Evolutionary conservation across 2,797 vertebrate species (phyloP), one percentile per base, ranked within the genome.

Genomic region (Danionella dracula): DNA sequence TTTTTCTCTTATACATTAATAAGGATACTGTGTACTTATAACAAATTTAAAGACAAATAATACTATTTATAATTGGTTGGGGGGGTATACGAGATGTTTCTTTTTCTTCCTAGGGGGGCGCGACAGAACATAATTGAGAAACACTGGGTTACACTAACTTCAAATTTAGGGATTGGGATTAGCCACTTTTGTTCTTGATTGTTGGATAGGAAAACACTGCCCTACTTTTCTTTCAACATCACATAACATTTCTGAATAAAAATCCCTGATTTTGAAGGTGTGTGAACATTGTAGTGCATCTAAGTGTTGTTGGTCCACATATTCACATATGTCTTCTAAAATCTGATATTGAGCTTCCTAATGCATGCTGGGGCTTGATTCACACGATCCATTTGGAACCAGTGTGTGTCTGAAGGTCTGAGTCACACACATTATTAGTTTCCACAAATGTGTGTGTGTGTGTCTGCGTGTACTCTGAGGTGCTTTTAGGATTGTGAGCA

Each of bases 281-380:
- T 60, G 5, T 63, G 21, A 15, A 38, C 38, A 35, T 62, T 8
- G 7, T 12, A 50, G 21, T 40, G 8, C 17, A 13, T 21, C 17
- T 32, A 27, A 15, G 27, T 27, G 61, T 54, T 32, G 48, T 63
- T 23, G 37, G 10, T 61, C 23, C 34, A 61, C 40, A 65, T 58
- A 37, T 62, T 17, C 66, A 79, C 78, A 82, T 83, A 77, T 79
- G 78, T 79, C 76, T 78, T 44, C 76, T 76, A 82, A 84, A 87
- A 85, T 70, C 29, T 41, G 79, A 83, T 66, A 75, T 77, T 38
- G 56, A 58, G 34, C 44, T 41, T 54, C 35, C 76, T 84, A 79
- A 80, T 76, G 78, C 77, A 49, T 64, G 81, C 71, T 76, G 68
- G 66, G 74, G 42, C 73, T 66, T 62, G 71, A 77, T 80, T 72